phyloP scores from a whole-genome alignment of 2,888 invertebrate species.

The Sphaeridia pumilis region DNA sequence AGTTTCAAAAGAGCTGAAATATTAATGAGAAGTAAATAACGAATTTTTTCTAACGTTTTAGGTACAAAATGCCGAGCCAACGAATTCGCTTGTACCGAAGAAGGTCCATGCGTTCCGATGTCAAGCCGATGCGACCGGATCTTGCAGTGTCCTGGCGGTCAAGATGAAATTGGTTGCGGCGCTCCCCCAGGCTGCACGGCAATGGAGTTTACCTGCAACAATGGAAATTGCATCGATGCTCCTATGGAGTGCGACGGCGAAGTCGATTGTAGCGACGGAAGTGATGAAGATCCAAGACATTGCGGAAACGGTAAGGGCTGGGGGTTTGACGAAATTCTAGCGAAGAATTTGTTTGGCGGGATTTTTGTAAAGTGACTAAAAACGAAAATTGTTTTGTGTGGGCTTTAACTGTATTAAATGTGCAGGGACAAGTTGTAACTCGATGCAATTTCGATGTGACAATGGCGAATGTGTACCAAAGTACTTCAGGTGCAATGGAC shows the following conservation, averaged over 20 bases:
- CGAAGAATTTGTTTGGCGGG: too few species aligned
- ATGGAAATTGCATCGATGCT: constrained; percentile 36
- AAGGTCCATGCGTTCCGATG: constrained; percentile 37
- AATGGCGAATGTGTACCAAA: constrained; percentile 43
- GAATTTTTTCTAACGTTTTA: background rate
- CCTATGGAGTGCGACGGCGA: background rate
- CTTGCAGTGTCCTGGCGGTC: background rate
- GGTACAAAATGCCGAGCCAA: background rate
- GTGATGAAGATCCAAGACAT: constrained; percentile 37
- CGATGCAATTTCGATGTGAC: constrained; percentile 43
- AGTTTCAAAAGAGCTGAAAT: too few species aligned
- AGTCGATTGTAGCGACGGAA: constrained; percentile 38
- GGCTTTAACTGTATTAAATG: too few species aligned
- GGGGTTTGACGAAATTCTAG: too few species aligned
- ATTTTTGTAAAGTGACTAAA: too few species aligned
- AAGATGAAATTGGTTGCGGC: background rate
- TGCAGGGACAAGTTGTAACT: constrained; percentile 37
- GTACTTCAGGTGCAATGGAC: constrained; percentile 36
- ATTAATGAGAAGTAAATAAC: too few species aligned
- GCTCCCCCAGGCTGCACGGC: constrained; percentile 5
- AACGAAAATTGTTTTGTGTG: too few species aligned
- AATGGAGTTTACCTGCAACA: constrained; percentile 33
- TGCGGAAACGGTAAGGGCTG: constrained; percentile 1
- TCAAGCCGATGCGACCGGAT: constrained; percentile 2
- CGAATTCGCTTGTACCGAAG: constrained; percentile 32